phyloP scores from a whole-genome alignment of 2,888 invertebrate species.

The Liodrosophila aerea region DNA sequence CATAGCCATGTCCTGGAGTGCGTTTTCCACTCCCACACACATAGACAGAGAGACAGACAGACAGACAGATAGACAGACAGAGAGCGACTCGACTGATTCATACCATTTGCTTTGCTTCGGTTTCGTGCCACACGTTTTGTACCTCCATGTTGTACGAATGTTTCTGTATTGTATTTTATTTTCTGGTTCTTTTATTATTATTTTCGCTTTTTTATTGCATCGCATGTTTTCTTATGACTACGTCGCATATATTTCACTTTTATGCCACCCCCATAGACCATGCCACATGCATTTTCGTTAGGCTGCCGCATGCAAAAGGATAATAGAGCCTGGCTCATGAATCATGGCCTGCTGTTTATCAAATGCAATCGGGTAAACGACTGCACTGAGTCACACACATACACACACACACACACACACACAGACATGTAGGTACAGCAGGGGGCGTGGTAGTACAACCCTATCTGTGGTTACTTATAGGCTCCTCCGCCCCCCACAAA shows the following conservation, averaged over 20 bases:
- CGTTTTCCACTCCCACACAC: constrained; percentile 40
- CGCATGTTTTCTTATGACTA: constrained; percentile 62
- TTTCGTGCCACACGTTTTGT: constrained; percentile 56
- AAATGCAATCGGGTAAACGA: constrained; percentile 56
- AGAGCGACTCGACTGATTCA: constrained; percentile 46
- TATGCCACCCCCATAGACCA: constrained; percentile 37
- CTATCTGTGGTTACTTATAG: constrained; percentile 62
- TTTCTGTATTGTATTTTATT: constrained; percentile 19
- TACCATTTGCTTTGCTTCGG: constrained; percentile 47
- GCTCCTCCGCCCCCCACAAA: constrained; percentile 25
- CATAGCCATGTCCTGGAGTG: constrained; percentile 60
- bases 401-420: neutral
- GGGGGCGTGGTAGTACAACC: constrained; percentile 16
- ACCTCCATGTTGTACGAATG: constrained; percentile 17
- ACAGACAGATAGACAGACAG: constrained; percentile 23
- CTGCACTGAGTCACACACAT: constrained; percentile 4
- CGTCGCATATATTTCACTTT: constrained; percentile 58
- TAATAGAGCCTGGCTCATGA: constrained; percentile 64
- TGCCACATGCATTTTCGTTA: constrained; percentile 39
- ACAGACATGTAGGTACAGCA: neutral
- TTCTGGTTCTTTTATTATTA: constrained; percentile 13
- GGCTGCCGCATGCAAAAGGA: constrained; percentile 51
- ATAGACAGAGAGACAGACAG: neutral
- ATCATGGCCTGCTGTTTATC: constrained; percentile 71
- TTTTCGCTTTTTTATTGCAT: constrained; percentile 44